Evolutionary conservation across 2,113 vertebrate genomes (phyloP).

Genomic region (Clinocottus analis): DNA sequence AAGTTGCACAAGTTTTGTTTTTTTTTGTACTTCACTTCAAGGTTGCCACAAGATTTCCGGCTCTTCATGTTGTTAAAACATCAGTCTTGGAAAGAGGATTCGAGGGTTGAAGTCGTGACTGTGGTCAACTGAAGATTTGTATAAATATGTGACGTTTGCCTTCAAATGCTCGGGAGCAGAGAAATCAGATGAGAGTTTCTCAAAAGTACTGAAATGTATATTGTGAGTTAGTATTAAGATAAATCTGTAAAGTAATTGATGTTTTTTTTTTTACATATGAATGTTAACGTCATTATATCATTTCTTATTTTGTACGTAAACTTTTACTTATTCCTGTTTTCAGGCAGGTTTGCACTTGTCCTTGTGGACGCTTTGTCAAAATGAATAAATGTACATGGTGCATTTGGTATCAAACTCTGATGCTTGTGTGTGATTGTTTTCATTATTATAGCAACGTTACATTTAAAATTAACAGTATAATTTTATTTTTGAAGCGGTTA

Average conservation of each 20-base stretch:
- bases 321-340: constrained; percentile 67
- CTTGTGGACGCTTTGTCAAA: constrained; percentile 71
- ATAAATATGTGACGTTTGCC: constrained; percentile 49
- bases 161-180: constrained; percentile 58
- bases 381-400: constrained; percentile 66
- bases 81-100: constrained; percentile 13
- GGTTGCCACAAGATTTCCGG: constrained; percentile 39
- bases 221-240: constrained; percentile 65
- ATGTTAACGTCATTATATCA: constrained; percentile 67
- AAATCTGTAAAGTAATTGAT: constrained; percentile 51
- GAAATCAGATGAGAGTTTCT: constrained; percentile 48
- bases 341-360: constrained; percentile 83
- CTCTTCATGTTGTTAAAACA: constrained; percentile 26
- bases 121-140: constrained; percentile 31
- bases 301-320: constrained; percentile 69
- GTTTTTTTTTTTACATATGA: constrained; percentile 66
- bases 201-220: constrained; percentile 68
- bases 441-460: neutral
- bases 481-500: neutral
- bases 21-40: constrained; percentile 35
- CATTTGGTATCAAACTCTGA: constrained; percentile 71
- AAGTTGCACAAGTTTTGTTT: constrained; percentile 74
- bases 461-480: neutral
- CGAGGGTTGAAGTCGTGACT: neutral
- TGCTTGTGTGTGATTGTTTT: neutral